Evolutionary conservation across 2,888 invertebrate genomes (phyloP), one percentile per base, ranked within the genome.

Genomic region (Thymelicus sylvestris): DNA sequence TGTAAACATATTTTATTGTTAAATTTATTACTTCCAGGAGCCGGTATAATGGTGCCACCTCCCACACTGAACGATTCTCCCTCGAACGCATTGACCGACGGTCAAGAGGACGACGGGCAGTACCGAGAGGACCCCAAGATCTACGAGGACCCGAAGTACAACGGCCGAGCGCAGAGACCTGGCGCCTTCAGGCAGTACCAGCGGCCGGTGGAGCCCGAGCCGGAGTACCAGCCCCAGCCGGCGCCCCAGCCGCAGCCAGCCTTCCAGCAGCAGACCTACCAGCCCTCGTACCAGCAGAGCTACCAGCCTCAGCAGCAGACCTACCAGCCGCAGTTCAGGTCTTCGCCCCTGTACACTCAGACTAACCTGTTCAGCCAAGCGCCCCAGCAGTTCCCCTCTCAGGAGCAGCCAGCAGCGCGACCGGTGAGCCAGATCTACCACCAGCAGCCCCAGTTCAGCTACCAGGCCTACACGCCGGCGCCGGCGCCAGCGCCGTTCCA

Each of bases 101-200:
- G 95, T 74, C 96, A 96, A 82, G 95, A 97, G 81, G 97, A 97
- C 81, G 97, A 97, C 82, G 97, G 97, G 0, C 97, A 97, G 81
- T 97, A 97, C 88, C 94, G 97, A 61, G 97, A 97, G 83, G 97
- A 97, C 85, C 97, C 97, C 0, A 95, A 95, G 73, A 95, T 97
- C 73, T 97, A 97, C 90, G 96, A 97, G 86, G 95, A 96, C 81
- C 95, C 96, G 8, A 95, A 95, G 76, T 95, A 94, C 89, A 95
- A 87, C 86, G 89, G 83, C 80, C 86, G 79, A 75, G 81, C 80
- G 72, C 86, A 75, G 69, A 81, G 85, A 72, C 86, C 86, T n/a
- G 77, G 82, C 1, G 75, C 81, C 13, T 79, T 86, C 78, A 82
- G 80, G 13, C 89, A 89, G 77, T 90, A 78, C 84, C 86, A 88